Evolutionary conservation across 2,888 invertebrate genomes (phyloP), one percentile per base, ranked within the genome.

Genomic region (Caenorhabditis sinica): DNA sequence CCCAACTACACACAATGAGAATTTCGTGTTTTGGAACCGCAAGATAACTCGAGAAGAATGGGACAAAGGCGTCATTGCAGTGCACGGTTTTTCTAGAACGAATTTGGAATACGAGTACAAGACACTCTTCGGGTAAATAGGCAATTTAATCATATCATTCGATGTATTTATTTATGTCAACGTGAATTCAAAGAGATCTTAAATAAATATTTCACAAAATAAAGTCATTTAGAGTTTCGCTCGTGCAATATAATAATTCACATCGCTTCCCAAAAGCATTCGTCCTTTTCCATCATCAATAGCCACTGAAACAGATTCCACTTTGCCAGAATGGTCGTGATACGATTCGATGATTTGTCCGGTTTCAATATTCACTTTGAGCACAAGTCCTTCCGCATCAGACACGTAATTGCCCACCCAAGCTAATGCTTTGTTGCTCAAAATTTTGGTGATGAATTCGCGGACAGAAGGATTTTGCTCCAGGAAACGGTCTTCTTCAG

Each of bases 211-310:
- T 28, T 45, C 45, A 45, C 45, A 45, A 45, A 45, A 45, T 58
- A n/a, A 0, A 51, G 49, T 11, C 53, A 61, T 45, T 66, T 43
- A 82, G 2, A 79, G 71, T 30, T 82, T 80, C 9, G 82, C 79
- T 72, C 87, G 82, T 2, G 81, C 88, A 49, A 89, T 69, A 45
- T 86, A 88, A 58, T 83, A 88, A 60, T 88, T 86, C 23, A 71
- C 72, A 58, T 89, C 88, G 49, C 79, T 86, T 65, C 89, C 89
- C 13, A 89, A 65, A 2, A 87, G 40, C 45, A 89, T 76, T 23
- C 72, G 40, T 36, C 87, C 88, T 43, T 87, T 81, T 53, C 77
- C 82, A 20, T 86, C 87, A 49, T 89, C 89, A n/a, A 88, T 71
- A 2, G 87, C 89, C 40, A 69, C 83, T 0, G 87, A 82, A 25